Evolutionary conservation across 2,797 vertebrate species (phyloP).

Genomic region (Squalus acanthias): DNA sequence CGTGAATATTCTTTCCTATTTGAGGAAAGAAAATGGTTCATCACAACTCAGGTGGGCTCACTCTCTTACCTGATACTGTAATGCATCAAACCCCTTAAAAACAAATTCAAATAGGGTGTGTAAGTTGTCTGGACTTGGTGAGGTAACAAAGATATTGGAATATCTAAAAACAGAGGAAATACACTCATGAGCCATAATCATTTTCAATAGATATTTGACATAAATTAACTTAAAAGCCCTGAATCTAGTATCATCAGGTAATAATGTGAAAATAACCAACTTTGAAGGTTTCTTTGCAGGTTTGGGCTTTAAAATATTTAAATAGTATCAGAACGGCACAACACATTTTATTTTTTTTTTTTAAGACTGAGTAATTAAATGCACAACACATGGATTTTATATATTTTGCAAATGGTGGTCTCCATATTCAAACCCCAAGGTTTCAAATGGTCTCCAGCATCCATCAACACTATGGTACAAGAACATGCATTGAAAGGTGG

Average conservation of each 20-base stretch:
- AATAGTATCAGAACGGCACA: neutral
- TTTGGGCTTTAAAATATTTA: neutral
- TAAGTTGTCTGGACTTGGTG: slow-evolving; percentile 94
- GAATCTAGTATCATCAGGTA: neutral
- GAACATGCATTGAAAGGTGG: neutral
- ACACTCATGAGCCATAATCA: neutral
- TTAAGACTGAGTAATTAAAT: neutral
- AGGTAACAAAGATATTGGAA: slow-evolving; percentile 96
- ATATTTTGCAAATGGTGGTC: neutral
- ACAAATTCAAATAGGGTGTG: slow-evolving; percentile 95
- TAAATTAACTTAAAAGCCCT: neutral
- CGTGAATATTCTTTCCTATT: too few species aligned
- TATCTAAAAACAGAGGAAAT: slow-evolving; percentile 63
- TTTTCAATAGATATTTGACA: neutral
- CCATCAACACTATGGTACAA: neutral
- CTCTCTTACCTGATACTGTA: slow-evolving; percentile 82
- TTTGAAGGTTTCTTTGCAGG: neutral
- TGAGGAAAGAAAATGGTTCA: neutral
- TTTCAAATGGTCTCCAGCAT: neutral
- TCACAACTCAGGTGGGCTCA: neutral
- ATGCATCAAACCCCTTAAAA: slow-evolving; percentile 92
- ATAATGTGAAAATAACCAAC: neutral
- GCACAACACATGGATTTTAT: neutral
- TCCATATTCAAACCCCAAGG: neutral
- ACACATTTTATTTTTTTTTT: neutral